Base-by-base conservation (phyloP, 1,140 invertebrate genomes). In the Radopholus similis region DNA sequence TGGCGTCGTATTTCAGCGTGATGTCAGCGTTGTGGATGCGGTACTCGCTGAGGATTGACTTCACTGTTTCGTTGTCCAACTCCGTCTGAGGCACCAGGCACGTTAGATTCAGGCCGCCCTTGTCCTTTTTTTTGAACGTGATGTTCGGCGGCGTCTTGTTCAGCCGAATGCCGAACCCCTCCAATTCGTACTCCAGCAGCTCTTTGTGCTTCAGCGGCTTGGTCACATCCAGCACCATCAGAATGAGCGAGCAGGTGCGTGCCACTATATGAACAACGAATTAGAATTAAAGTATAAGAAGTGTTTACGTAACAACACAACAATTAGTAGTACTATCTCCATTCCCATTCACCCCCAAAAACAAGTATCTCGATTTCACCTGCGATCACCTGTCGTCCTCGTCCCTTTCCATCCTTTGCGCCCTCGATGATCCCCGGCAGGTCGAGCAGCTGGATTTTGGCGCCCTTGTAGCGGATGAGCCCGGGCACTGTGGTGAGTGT, bases 381-480 rank as follows among this genome's bases (percentile, higher is more conserved):
- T 30, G 96, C 95, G 82, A 99, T 99, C 4, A 99, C 96, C 87
- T 99, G 96, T 77, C 95, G 88, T 87, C 96, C 95, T 84, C 95
- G 85, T 86, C 95, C 94, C 85, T 97, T 97, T 40, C 92, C 92
- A 84, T 99, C 96, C 83, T 99, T 99, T n/a, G 96, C 96, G 73
- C 96, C 96, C 86, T 99, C 96, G 82, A 99, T 99, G 84, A 99
- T 99, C 86, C 96, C 96, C 69, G 96, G 96, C 68, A 99, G 87
- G 89, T 99, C 96, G 3, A 99, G 86, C 28, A 99, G 84, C 89
- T 95, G 93, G 83, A 99, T 95, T 87, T 98, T 99, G 68, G 95
- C 96, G 71, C 96, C 96, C 85, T 99, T 98, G 83, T 98, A 99
- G 85, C 95, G 93, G 77, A 99, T 98, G 83, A 97, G 97, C 15